Evolutionary conservation across 2,888 invertebrate genomes (phyloP).

Genomic region (Hirtodrosophila cameraria): DNA sequence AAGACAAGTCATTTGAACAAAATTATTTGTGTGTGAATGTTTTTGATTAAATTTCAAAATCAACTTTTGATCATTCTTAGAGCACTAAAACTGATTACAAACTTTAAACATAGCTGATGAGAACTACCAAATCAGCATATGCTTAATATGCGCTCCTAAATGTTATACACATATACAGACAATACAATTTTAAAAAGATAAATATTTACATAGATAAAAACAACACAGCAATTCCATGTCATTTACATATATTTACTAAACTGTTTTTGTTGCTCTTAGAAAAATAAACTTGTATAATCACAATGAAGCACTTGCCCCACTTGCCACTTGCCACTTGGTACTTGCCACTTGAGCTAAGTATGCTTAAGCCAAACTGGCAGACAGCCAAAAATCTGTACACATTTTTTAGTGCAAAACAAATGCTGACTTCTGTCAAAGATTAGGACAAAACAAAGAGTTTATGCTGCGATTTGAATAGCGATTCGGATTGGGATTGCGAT

Average conservation of each 20-base stretch:
- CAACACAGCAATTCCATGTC: not conserved
- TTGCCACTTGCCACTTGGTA: slow-evolving; percentile 38
- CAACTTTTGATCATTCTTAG: too few relatives aligned
- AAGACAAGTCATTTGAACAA: too few relatives aligned
- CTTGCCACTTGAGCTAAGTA: slow-evolving; percentile 38
- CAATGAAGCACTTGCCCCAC: slow-evolving; percentile 31
- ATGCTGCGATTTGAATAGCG: slow-evolving; percentile 36
- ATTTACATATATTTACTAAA: slow-evolving; percentile 1
- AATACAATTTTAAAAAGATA: too few relatives aligned
- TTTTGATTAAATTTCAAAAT: too few relatives aligned
- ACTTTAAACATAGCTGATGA: too few relatives aligned
- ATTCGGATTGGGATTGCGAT: slow-evolving; percentile 31
- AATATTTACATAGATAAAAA: too few relatives aligned
- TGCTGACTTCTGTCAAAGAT: slow-evolving; percentile 77
- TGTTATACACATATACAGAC: too few relatives aligned
- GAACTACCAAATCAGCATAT: too few relatives aligned
- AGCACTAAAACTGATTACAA: too few relatives aligned
- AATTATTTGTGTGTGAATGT: too few relatives aligned
- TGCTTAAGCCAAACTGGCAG: slow-evolving; percentile 45
- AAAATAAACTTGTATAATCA: not conserved
- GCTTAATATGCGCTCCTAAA: too few relatives aligned
- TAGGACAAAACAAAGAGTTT: slow-evolving; percentile 73
- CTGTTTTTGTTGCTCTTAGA: slow-evolving; percentile 24
- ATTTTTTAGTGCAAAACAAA: slow-evolving; percentile 66
- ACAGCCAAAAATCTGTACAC: slow-evolving; percentile 59